phyloP scores from a whole-genome alignment of 2,113 vertebrate species.

The Blennius ocellaris region DNA sequence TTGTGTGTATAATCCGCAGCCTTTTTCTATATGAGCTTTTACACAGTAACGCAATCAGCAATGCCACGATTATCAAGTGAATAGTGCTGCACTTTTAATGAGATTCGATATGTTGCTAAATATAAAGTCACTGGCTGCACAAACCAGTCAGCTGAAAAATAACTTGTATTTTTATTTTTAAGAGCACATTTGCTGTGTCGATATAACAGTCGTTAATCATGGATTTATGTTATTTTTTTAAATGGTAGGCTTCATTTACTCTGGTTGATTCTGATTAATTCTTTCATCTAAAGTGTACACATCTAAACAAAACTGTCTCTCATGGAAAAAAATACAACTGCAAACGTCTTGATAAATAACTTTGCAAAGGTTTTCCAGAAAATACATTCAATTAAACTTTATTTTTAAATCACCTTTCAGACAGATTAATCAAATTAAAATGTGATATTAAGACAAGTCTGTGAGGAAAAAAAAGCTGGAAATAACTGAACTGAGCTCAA shows the following conservation, averaged over 20 bases:
- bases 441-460: no score
- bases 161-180: neutral
- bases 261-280: constrained; percentile 8
- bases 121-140: constrained; percentile 35
- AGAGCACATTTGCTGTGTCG: constrained; percentile 3
- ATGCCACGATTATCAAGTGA: constrained; percentile 25
- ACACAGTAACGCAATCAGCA: constrained; percentile 18
- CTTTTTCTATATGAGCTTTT: constrained; percentile 35
- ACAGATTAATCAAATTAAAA: no score
- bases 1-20: constrained; percentile 43
- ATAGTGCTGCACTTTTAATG: constrained; percentile 40
- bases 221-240: constrained; percentile 13
- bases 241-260: constrained; percentile 12
- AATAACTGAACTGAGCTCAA: no score
- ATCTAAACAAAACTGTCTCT: no score
- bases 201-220: constrained; percentile 5
- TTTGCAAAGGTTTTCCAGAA: no score
- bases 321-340: no score
- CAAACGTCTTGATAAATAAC: no score
- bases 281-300: neutral
- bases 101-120: constrained; percentile 50
- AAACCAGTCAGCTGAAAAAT: neutral
- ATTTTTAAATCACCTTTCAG: no score
- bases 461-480: no score
- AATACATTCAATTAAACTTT: no score